Percentiles rank a stretch among this genome's conserved stretches.
Evolutionary conservation across 2,797 vertebrate species (phyloP).

Genomic region (Coluber constrictor): DNA sequence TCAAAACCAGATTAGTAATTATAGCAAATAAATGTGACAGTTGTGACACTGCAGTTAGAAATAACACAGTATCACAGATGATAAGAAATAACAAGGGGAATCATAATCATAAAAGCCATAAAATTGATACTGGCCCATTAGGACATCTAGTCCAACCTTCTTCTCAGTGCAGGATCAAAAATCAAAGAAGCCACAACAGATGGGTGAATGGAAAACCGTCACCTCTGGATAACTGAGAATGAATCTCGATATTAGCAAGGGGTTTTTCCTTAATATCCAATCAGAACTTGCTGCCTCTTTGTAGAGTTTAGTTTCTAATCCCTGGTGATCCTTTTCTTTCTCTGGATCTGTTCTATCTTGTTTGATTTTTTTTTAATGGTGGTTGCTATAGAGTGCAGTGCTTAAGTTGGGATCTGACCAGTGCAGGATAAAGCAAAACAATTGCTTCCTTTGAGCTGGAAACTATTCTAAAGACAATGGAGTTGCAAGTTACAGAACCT

Average conservation of each 20-base stretch:
- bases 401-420: not conserved
- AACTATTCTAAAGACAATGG: not conserved
- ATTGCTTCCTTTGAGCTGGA: not conserved
- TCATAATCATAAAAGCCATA: not conserved
- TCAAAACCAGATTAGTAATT: not conserved
- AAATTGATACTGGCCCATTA: not conserved
- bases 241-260: not conserved
- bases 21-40: not conserved
- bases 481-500: not conserved
- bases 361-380: not conserved
- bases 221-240: not conserved
- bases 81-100: not conserved
- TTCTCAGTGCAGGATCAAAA: not conserved
- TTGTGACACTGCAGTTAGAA: constrained; percentile 17
- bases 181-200: not conserved
- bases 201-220: not conserved
- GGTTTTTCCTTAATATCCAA: not conserved
- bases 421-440: not conserved
- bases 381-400: not conserved
- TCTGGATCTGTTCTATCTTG: not conserved
- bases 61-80: not conserved
- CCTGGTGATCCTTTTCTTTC: not conserved
- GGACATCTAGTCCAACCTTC: not conserved
- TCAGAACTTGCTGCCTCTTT: not conserved
- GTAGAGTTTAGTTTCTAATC: not conserved